Evolutionary conservation across 2,797 vertebrate genomes (phyloP).

Genomic region (Sebastolobus alascanus): DNA sequence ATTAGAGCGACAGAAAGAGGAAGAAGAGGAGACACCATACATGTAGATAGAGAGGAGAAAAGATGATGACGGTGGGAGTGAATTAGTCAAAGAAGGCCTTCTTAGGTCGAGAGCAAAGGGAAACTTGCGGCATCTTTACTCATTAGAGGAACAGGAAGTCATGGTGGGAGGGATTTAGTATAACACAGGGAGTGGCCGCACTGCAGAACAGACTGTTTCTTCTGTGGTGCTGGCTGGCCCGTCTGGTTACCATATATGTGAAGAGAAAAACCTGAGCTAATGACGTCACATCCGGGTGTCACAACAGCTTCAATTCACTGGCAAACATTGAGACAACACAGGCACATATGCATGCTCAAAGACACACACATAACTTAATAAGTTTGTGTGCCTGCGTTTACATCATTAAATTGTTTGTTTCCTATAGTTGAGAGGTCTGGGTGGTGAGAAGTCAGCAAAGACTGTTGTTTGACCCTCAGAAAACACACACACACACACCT

Average conservation of each 20-base stretch:
- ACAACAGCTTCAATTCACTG: constrained; percentile 33
- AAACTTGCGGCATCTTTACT: constrained; percentile 46
- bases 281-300: constrained; percentile 42
- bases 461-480: background rate
- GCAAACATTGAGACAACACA: constrained; percentile 28
- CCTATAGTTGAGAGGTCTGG: background rate
- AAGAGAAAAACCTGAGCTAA: constrained; percentile 39
- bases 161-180: constrained; percentile 34
- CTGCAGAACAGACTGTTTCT: constrained; percentile 38
- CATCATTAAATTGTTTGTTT: background rate
- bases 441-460: constrained; percentile 1
- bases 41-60: background rate
- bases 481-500: background rate
- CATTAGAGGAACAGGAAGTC: constrained; percentile 62
- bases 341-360: background rate
- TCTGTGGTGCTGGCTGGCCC: constrained; percentile 13
- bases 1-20: constrained; percentile 3
- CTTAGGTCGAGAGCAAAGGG: constrained; percentile 19
- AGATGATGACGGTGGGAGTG: background rate
- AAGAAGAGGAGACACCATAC: background rate
- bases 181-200: constrained; percentile 52
- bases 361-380: background rate
- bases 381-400: background rate
- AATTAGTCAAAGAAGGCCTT: constrained; percentile 21
- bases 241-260: constrained; percentile 65